phyloP scores from a whole-genome alignment of 2,797 vertebrate species.

The Pteronotus mesoamericanus region DNA sequence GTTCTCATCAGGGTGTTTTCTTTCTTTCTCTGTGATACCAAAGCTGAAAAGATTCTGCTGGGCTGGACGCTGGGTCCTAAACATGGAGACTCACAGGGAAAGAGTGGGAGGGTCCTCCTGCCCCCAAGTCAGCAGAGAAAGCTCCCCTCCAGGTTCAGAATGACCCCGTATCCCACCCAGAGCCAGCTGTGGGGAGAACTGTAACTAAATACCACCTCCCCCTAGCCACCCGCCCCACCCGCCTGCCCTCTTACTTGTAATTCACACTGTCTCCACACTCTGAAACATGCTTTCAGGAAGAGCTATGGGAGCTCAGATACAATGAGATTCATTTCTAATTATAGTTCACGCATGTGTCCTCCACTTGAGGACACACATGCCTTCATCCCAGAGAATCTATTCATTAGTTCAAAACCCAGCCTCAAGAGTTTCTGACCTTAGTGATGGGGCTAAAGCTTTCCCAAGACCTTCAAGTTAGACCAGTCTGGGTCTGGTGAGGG shows the following conservation, averaged over 20 bases:
- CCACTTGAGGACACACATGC: background rate
- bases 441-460: background rate
- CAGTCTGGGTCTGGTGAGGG: background rate
- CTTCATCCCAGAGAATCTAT: background rate
- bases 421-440: background rate
- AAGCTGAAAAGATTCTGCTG: background rate
- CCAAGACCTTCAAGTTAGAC: background rate
- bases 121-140: background rate
- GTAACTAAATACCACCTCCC: background rate
- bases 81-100: background rate
- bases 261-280: background rate
- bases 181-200: background rate
- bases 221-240: background rate
- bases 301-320: background rate
- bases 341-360: background rate
- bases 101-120: background rate
- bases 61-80: background rate
- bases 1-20: background rate
- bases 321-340: background rate
- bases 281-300: background rate
- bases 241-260: background rate
- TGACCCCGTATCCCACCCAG: background rate
- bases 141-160: background rate
- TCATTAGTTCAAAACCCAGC: background rate
- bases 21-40: background rate